Conservation (phyloP, 2,797 vertebrate genomes). For the Acanthurus lineatus region DNA sequence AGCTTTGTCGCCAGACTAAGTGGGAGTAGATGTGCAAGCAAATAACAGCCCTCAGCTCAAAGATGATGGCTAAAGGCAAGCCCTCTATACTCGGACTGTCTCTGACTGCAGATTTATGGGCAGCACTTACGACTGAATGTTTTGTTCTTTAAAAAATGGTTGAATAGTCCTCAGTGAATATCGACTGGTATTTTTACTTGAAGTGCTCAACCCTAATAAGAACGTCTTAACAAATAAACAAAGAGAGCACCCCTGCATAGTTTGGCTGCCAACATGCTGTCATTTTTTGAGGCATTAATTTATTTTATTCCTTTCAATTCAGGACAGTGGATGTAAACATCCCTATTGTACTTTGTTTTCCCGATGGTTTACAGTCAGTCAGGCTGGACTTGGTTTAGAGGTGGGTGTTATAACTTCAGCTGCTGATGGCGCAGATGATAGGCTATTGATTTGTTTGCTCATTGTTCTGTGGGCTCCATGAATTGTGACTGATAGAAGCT, state of each 20-base stretch:
- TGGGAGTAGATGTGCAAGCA: too few relatives aligned
- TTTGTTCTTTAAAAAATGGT: too few relatives aligned
- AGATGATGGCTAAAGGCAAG: too few relatives aligned
- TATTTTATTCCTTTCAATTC: background rate
- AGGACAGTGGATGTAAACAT: background rate
- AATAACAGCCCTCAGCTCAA: too few relatives aligned
- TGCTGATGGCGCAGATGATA: constrained; percentile 43
- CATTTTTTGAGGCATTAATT: background rate
- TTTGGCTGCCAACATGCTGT: background rate
- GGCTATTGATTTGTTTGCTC: constrained; percentile 50
- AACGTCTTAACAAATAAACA: background rate
- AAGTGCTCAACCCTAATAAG: background rate
- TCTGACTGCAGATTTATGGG: too few relatives aligned
- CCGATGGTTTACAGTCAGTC: background rate
- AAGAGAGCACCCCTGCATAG: background rate
- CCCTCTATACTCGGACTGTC: too few relatives aligned
- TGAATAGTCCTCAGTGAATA: too few relatives aligned
- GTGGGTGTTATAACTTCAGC: constrained; percentile 25
- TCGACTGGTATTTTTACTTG: too few relatives aligned
- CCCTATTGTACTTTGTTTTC: background rate
- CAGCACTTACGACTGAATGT: too few relatives aligned
- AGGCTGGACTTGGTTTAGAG: background rate
- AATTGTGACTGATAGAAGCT: constrained; percentile 44
- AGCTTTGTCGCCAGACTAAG: too few relatives aligned
- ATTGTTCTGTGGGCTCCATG: constrained; percentile 45